Percentiles rank a stretch among this genome's conserved stretches.
These are phyloP conservation scores for Halocynthia aurantium DNA, from an alignment of 23 tunicate species.

Conservation along the genomic window DNA sequence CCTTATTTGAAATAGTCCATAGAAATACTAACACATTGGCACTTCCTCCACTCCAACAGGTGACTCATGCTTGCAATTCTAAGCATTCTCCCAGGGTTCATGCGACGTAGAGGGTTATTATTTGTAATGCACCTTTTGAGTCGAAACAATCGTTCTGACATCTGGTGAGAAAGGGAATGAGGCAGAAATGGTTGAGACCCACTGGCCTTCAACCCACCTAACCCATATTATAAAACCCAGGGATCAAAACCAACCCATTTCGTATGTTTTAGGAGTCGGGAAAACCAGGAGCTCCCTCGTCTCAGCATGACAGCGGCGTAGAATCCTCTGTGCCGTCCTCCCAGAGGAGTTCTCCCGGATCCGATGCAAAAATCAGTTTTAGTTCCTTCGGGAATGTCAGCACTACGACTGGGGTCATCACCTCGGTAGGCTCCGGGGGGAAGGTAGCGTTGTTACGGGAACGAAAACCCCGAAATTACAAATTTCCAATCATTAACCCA, in stretches of 20 bases:
- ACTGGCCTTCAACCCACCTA: too few relatives aligned
- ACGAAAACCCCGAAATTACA: too few relatives aligned
- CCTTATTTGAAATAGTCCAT: background rate
- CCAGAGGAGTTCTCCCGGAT: conserved; percentile 73
- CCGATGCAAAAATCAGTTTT: conserved; percentile 75
- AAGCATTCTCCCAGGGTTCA: too few relatives aligned
- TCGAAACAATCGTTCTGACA: background rate
- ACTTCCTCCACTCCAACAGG: too few relatives aligned
- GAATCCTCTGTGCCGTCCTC: conserved; percentile 94
- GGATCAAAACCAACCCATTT: background rate
- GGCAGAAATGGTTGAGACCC: conserved; percentile 13
- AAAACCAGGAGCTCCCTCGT: conserved; percentile 8
- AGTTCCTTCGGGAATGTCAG: conserved; percentile 49
- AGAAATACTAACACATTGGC: background rate
- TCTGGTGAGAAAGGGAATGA: background rate
- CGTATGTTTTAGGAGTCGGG: conserved; percentile 3
- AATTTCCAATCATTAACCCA: too few relatives aligned
- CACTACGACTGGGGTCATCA: conserved; percentile 70
- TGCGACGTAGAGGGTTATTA: too few relatives aligned
- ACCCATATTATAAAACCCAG: too few relatives aligned
- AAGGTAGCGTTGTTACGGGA: conserved; percentile 27
- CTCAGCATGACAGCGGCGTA: conserved; percentile 88
- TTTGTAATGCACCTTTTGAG: too few relatives aligned
- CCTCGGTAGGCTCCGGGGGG: conserved; percentile 40
- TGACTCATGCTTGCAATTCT: too few relatives aligned